Evolutionary conservation across 1,140 invertebrate species (phyloP), one percentile per base, ranked within the genome.

Genomic region (Manduca sexta): DNA sequence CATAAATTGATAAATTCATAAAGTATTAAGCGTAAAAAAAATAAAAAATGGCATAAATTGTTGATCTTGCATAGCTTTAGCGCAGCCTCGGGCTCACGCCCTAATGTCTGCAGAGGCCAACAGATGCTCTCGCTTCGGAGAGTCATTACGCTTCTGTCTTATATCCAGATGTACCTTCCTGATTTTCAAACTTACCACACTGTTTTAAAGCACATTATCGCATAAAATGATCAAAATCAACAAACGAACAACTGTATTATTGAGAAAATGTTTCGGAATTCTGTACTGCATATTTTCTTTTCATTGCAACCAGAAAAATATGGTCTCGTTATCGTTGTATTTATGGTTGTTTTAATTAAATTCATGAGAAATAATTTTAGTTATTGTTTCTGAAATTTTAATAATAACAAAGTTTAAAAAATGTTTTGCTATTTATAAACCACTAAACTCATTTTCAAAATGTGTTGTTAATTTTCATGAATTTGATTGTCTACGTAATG

Each of bases 231-330:
- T 26, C 46, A 42, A 49, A 66, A 63, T 70, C 62, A 64, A 47
- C 53, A 26, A 42, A 43, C 53, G 49, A 70, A 64, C 60, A 60
- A 66, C 56, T 69, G 63, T 56, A 66, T 66, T 72, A 66, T 70
- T 64, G 62, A 64, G 65, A 69, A 68, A 76, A 71, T 71, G 58
- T 61, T 65, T 59, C 53, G 58, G 64, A 68, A 70, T 58, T 69
- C 56, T 66, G 72, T 69, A 74, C 59, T 69, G 57, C 61, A 69
- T 38, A 65, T 67, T 71, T 65, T 63, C 43, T 45, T 34, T 35
- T 35, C 17, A 35, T 45, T 52, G 33, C 38, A 35, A 35, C n/a
- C 13, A 35, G 33, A 35, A 5, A 35, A 12, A 35, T n/a, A 35
- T 35, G n/a, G 3, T 12, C n/a, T n/a, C 33, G 33, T 12, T 12